Evolutionary conservation across 2,113 vertebrate species (phyloP), one percentile per base, ranked within the genome.

Genomic region (Cryptomyrus ogoouensis): DNA sequence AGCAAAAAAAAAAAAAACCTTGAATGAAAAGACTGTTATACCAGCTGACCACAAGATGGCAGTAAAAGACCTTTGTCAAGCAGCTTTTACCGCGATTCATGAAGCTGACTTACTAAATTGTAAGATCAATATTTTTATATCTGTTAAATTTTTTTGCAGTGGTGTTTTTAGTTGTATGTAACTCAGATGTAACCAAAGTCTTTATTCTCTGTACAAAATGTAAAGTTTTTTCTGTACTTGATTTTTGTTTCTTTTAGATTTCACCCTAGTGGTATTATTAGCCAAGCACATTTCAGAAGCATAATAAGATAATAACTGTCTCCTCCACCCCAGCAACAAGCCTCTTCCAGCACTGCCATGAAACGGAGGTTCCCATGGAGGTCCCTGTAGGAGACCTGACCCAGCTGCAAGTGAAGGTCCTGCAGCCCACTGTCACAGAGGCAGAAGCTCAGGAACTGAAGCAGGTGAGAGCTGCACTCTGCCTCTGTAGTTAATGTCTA

Each of bases 381-480:
- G 91, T 94, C 42, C 93, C 95, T 0, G 91, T 89, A 19, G 97
- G 94, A 90, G 94, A 93, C 87, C 92, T 93, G 87, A 96, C 95
- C 86, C 95, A 95, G 50, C 90, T 94, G 89, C 97, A 97, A 93
- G 92, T 96, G 70, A 96, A 97, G 90, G 91, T 91, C 49, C 94
- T 96, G 3, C 93, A 95, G 89, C 96, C 95, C 2, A 83, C 95
- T 1, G 93, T 97, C 6, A 96, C 97, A 3, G 96, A 97, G 90
- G 95, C 95, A 1, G 98, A 99, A 77, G 96, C 96, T 70, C 95
- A 96, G 93, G 97, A 99, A 89, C 96, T 99, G 21, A 94, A 94
- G 87, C 97, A 99, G 97, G 98, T 99, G 94, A 95, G 93, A 56
- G 31, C 2, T 24, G 13, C 46, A 0, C 47, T 53, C 49, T 15